These are phyloP conservation scores for Lasius platythorax DNA, from an alignment of 2,888 invertebrate species.

Conservation along the genomic window DNA sequence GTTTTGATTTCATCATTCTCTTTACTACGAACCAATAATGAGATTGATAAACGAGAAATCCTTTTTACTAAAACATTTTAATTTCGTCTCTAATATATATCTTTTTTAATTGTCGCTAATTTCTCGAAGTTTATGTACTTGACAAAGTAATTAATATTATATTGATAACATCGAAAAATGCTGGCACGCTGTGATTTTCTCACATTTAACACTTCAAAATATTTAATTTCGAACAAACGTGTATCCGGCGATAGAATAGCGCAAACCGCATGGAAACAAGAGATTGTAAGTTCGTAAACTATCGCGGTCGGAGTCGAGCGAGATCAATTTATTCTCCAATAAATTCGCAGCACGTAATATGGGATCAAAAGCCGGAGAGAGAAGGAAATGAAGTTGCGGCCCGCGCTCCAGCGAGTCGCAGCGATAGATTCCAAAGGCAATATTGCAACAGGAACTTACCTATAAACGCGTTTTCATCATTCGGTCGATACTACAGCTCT, in stretches of 20 bases:
- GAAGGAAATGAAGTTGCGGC: slow-evolving; percentile 39
- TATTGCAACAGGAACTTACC: slow-evolving; percentile 38
- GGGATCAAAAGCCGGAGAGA: slow-evolving; percentile 29
- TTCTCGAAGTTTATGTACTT: background rate
- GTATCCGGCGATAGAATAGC: background rate
- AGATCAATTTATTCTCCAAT: slow-evolving; percentile 39
- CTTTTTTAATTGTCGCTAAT: background rate
- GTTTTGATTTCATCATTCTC: background rate
- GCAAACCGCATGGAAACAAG: slow-evolving; percentile 12
- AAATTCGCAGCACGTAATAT: slow-evolving; percentile 40
- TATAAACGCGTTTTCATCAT: slow-evolving; percentile 38
- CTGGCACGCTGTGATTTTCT: background rate
- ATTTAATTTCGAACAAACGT: slow-evolving; percentile 1
- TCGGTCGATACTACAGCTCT: background rate
- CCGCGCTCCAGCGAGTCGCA: background rate
- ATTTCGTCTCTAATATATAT: background rate
- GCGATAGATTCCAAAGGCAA: slow-evolving; percentile 31
- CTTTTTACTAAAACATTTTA: background rate
- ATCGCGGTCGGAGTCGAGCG: slow-evolving; percentile 27
- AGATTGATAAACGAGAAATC: background rate
- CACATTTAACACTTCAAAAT: background rate
- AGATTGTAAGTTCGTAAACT: slow-evolving; percentile 1
- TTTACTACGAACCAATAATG: background rate
- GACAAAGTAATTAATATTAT: background rate
- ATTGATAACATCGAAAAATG: background rate